Base-by-base conservation (phyloP, 2,797 vertebrate genomes). In the Malacoctenus gilli region DNA sequence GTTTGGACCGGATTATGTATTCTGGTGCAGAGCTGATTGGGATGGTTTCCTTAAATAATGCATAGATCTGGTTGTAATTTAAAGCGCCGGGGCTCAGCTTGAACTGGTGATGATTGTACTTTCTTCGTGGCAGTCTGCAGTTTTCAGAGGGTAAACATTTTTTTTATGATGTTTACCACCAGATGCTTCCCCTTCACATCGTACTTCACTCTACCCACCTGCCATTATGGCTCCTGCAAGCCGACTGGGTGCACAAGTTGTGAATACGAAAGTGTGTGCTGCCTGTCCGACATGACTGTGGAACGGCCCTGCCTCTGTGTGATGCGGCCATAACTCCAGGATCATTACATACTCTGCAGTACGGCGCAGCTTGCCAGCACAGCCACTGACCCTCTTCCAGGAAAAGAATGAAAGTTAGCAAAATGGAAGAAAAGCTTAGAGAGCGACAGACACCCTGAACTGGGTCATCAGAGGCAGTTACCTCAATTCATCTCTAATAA, bases 391-490 rank as follows among this genome's bases (percentile, higher is more conserved):
- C 76, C 76, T 78, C 44, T 82, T 79, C 66, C 62, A 68, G 53
- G 34, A 40, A 55, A 73, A 75, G 50, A 80, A 59, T 58, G 64
- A 63, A 80, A 79, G 68, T 79, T 72, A 62, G 68, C 46, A 68
- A 74, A 77, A 79, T 15, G 61, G 49, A 75, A 68, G 59, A 68
- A 72, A 72, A 54, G 75, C 68, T 73, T 67, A 34, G 53, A 64
- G 68, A 73, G 58, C 47, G 64, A 78, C 69, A 75, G 72, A 76
- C 65, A 59, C 73, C 53, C 71, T 79, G 77, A 89, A 90, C 80
- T 83, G 86, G 86, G 82, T 89, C 87, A 86, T 84, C 82, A 86
- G 76, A 81, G 77, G 67, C 82, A 79, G 82, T 89, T 87, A 88
- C 80, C 81, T 80, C 73, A 71, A 63, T 86, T 84, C 69, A 81